A percentile compares a stretch with the other conserved stretches of the same genome.
Evolutionary conservation across 2,888 invertebrate species (phyloP).

Genomic region (Chymomyza amoena): DNA sequence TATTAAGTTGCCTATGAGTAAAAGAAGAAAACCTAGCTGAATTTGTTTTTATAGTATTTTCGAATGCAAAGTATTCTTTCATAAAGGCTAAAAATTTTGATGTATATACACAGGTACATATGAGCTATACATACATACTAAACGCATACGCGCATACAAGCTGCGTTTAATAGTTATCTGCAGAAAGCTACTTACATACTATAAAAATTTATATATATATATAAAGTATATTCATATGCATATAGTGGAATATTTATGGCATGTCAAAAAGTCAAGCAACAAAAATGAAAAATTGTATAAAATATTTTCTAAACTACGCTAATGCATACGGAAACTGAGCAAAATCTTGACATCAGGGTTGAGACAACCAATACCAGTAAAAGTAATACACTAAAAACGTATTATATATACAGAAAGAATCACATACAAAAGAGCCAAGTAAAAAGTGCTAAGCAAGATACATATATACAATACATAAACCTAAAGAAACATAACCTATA

Average conservation of each 20-base stretch:
- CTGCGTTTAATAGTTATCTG: constrained; percentile 46
- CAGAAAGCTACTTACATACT: constrained; percentile 40
- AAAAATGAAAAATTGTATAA: constrained; percentile 42
- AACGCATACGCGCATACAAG: constrained; percentile 8
- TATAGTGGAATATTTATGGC: constrained; percentile 25
- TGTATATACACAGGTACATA: constrained; percentile 54
- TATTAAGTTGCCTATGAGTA: constrained; percentile 8
- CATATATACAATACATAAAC: background rate
- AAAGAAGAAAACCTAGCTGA: constrained; percentile 53
- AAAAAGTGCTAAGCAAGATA: background rate
- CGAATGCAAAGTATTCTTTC: constrained; percentile 43
- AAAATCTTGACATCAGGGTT: background rate
- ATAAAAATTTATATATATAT: constrained; percentile 25
- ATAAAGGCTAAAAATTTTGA: constrained; percentile 48
- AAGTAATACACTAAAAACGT: background rate
- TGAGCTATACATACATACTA: constrained; percentile 21
- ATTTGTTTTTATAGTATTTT: constrained; percentile 62
- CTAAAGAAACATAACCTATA: background rate
- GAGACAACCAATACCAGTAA: background rate
- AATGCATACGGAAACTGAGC: background rate
- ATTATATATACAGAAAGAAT: constrained; percentile 6
- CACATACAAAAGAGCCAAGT: background rate
- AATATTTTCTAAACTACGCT: constrained; percentile 43
- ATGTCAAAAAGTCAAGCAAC: constrained; percentile 1
- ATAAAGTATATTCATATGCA: constrained; percentile 23